Evolutionary conservation across 1,140 invertebrate species (phyloP), one percentile per base, ranked within the genome.

Genomic region (Bombyx mandarina): DNA sequence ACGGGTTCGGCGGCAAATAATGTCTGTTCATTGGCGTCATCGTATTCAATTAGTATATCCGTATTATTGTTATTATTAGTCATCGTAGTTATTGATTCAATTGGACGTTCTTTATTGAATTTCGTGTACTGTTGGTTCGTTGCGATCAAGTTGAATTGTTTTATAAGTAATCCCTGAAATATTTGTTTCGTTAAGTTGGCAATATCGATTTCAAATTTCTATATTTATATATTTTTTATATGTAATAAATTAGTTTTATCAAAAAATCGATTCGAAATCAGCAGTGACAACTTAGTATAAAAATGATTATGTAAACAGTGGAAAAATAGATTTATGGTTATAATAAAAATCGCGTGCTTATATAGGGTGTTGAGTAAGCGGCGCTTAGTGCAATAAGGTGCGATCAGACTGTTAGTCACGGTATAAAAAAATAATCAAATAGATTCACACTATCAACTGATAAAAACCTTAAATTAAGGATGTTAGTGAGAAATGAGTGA

Each of bases 101-200:
- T 75, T 52, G 73, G 53, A 45, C 6, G 66, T 44, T 80, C 75
- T 58, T 76, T 75, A 26, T 57, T 63, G 51, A 85, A 85, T 58
- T 69, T 81, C 44, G 71, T 81, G 55, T 85, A 85, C 35, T 83
- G 75, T 63, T 82, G 82, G 63, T 84, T 84, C n/a, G 77, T 74
- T 43, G 83, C 82, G 56, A 87, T 87, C 22, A 64, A 67, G 60
- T 85, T 85, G 68, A 87, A 82, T 66, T 85, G 82, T 63, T 85
- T 75, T 74, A 87, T 85, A 63, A 87, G 74, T 66, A 82, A 72
- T 82, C 78, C 80, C 83, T 87, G 83, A 75, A 87, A 87, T 57
- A 62, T 26, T 35, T 26, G 50, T 51, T 26, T 51, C 18, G n/a
- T 51, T 51, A 53, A 50, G 6, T 50, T 50, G n/a, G n/a, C 6